Evolutionary conservation across 2,113 vertebrate genomes (phyloP), one percentile per base, ranked within the genome.

Genomic region (Onychorhynchus coronatus): DNA sequence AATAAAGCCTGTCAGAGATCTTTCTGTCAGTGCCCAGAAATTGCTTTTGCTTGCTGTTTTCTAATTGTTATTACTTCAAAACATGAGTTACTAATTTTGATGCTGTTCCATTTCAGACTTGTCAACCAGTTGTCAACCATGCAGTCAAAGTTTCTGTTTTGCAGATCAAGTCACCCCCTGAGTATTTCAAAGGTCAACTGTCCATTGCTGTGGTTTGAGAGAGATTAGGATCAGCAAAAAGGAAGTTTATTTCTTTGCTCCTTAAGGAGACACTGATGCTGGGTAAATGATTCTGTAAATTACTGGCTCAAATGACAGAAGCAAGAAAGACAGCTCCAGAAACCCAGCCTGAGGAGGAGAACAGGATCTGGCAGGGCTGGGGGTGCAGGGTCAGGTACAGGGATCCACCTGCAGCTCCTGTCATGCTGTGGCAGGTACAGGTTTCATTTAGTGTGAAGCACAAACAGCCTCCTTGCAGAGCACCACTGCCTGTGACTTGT

Each of bases 401-500:
- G 61, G 21, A 35, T 66, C 30, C 9, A 19, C 7, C 62, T 0
- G 1, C 55, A 58, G 47, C 7, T 41, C 49, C 23, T 44, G 24
- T 52, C 20, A 24, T 79, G 80, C 49, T 46, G 30, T 24, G 74
- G 50, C 68, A 70, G 55, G 30, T 22, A 10, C 27, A 37, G 67
- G 44, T 50, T 79, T 80, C 46, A 23, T 46, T 67, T 0, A 50
- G 14, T 3, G 27, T 39, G 55, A 56, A 75, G 31, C 33, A 12
- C 23, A 9, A 6, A 13, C 65, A 49, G 27, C 8, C 27, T 59
- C 70, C 35, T 41, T 49, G 33, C 41, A 22, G 44, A 42, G 28
- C 70, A 44, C 17, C 0, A 2, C 78, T 42, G 53, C 42, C 31
- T 2, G 0, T 27, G 41, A 53, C 56, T 31, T 11, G 3, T 5